Evolutionary conservation across 2,113 vertebrate species (phyloP), one percentile per base, ranked within the genome.

Genomic region (Macquaria ambigua): DNA sequence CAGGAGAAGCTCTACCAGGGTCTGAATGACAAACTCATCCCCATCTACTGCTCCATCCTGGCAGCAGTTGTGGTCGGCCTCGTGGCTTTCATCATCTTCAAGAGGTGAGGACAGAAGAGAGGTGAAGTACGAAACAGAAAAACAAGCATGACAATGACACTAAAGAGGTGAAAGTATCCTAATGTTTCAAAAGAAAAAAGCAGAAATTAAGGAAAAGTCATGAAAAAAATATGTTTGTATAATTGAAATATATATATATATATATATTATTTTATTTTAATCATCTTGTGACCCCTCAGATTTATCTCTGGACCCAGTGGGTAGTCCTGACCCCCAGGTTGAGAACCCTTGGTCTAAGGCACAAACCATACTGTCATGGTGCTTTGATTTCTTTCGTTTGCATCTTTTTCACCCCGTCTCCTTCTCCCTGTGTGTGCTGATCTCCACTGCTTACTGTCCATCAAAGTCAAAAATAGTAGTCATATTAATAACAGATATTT

Each of bases 31-130:
- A 98, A 97, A 89, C 97, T 99, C 89, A 99, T 99, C 90, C 98
- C 98, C 0, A 97, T 99, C 87, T 99, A 99, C 83, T 98, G 97
- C 94, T 99, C 98, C 91, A 97, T 99, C 95, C 93, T 99, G 90
- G 98, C 98, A 0, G 98, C 98, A 0, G 98, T 98, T 53, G 96
- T 99, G n/a, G 95, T 97, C 39, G 97, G 98, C 63, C 92, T 99
- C 0, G 96, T 99, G 93, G 98, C 98, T 63, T 99, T 99, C 92
- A 97, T 99, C 1, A 96, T 97, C 81, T 99, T 99, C 91, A 99
- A 99, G 91, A 97, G 96, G 98, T 99, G 46, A 48, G 46, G 15
- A 5, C 46, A 48, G 46, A 48, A 48, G 5, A 16, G 46, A 48
- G 46, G 46, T 46, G 12, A 46, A 46, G 12, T 16, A 48, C 5